Conservation (phyloP, 2,888 invertebrate genomes). For the Cryptosula pallasiana region DNA sequence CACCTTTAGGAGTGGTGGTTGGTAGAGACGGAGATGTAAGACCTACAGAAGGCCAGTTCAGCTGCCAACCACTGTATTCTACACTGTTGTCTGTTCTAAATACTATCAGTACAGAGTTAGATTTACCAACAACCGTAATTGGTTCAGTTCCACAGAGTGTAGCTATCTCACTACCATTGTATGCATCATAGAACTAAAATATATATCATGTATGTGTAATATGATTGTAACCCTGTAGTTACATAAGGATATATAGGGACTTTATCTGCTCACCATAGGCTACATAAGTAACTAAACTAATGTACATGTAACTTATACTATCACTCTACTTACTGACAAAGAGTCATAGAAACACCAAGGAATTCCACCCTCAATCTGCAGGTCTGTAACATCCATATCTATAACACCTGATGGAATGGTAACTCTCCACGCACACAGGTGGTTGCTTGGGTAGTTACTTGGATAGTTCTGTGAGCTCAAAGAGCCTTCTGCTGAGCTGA, state of each 20-base stretch:
- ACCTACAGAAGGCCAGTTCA: background rate
- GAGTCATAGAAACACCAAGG: background rate
- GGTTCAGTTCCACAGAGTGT: background rate
- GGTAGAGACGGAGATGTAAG: background rate
- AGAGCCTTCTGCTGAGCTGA: background rate
- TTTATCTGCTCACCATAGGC: background rate
- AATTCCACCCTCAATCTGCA: background rate
- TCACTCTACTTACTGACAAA: background rate
- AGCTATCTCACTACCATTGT: background rate
- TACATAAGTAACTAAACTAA: background rate
- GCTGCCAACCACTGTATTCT: background rate
- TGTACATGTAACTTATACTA: background rate
- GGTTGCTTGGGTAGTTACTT: background rate
- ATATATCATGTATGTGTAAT: background rate
- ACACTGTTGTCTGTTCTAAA: background rate
- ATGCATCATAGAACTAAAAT: background rate
- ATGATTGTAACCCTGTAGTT: background rate
- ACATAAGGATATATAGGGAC: too few relatives aligned
- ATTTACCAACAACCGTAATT: background rate
- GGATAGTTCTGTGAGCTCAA: background rate
- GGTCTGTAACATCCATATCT: background rate
- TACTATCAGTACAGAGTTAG: background rate
- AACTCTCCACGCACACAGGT: conserved; percentile 6
- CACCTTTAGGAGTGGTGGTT: background rate
- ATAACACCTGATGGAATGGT: background rate